These are phyloP conservation scores for Cheilosia scutellata DNA, from an alignment of 2,888 invertebrate species.

Conservation along the genomic window DNA sequence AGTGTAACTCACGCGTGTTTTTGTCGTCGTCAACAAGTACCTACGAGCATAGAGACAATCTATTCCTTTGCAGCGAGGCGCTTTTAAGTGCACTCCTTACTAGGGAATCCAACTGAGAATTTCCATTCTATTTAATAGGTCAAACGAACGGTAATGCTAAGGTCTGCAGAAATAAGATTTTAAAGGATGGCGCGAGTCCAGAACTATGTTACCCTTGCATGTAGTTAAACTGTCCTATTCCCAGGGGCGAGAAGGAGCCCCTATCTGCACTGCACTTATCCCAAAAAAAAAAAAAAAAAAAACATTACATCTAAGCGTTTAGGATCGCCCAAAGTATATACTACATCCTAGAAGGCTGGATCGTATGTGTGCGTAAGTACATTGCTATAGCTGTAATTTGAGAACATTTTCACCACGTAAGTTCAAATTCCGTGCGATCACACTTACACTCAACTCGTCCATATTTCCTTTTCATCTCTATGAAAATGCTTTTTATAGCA, in stretches of 20 bases:
- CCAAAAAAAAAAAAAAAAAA: not conserved
- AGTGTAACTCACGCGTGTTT: conserved; percentile 51
- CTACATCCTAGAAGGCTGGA: no score
- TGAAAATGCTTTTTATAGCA: not conserved
- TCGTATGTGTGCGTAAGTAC: not conserved
- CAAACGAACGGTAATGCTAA: conserved; percentile 51
- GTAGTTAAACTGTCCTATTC: conserved; percentile 10
- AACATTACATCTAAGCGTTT: not conserved
- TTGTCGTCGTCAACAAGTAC: conserved; percentile 62
- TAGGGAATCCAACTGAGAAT: conserved; percentile 60
- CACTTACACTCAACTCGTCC: not conserved
- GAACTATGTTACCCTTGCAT: conserved; percentile 44
- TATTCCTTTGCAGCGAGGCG: conserved; percentile 44
- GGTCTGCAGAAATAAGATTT: conserved; percentile 18
- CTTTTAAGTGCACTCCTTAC: conserved; percentile 60
- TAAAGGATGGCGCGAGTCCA: not conserved
- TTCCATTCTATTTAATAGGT: conserved; percentile 71
- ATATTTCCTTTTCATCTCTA: conserved; percentile 2
- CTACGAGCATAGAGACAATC: conserved; percentile 46
- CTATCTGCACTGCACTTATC: not conserved
- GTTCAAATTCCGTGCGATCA: conserved; percentile 16
- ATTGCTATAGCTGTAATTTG: conserved; percentile 2
- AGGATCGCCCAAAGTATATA: conserved; percentile 24
- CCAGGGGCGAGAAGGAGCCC: not conserved
- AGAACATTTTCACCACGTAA: conserved; percentile 35